A percentile compares a stretch with the other conserved stretches of the same genome.
Conservation (phyloP, 2,797 vertebrate genomes). For the Poeciliopsis presidionis region DNA sequence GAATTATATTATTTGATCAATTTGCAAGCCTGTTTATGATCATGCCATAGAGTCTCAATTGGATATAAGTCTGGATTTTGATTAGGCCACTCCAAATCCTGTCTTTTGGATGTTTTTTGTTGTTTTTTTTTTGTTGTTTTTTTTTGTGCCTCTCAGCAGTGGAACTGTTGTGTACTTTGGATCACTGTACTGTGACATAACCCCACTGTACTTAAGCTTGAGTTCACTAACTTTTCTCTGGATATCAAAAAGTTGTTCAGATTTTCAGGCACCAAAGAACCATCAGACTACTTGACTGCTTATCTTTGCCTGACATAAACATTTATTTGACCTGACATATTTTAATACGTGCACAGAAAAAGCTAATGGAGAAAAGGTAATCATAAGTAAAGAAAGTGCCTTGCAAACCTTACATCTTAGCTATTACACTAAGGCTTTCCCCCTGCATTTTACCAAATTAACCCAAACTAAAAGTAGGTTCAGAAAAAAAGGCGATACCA, state of each 20-base stretch:
- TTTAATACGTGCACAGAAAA: not conserved
- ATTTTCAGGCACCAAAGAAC: not conserved
- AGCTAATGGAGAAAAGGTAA: not conserved
- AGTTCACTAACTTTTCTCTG: not conserved
- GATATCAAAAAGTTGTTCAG: not conserved
- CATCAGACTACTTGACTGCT: not conserved
- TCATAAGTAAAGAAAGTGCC: not conserved
- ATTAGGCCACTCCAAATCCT: not conserved
- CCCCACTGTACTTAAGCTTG: not conserved
- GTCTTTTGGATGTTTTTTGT: not conserved
- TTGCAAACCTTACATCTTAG: not conserved
- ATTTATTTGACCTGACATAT: not conserved
- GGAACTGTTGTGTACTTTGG: not conserved
- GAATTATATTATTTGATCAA: not conserved
- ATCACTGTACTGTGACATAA: not conserved
- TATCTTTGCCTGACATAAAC: not conserved
- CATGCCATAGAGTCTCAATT: not conserved
- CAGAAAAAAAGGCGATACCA: constrained; percentile 43
- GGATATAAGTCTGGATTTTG: not conserved
- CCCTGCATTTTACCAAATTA: not conserved
- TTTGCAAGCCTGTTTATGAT: not conserved
- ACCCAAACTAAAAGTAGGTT: constrained; percentile 16
- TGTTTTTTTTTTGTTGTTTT: too few relatives aligned
- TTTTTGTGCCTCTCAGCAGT: not conserved
- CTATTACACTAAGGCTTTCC: not conserved